Base-by-base conservation (phyloP, 2,888 invertebrate species). In the Drosophila mimetica region DNA sequence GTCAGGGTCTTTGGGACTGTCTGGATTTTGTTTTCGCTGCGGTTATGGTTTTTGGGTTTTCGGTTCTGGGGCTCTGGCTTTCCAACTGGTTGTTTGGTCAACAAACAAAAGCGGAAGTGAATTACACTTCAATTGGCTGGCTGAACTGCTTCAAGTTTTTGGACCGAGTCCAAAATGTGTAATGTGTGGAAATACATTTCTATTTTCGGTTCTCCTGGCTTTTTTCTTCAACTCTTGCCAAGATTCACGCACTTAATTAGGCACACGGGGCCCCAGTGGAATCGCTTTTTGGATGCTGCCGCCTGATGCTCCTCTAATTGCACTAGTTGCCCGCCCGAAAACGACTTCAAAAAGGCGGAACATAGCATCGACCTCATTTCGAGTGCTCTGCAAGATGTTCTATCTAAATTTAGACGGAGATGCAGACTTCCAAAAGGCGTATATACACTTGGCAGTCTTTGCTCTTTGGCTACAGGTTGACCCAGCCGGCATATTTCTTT, bases 211-310 rank as follows among this genome's bases (percentile, higher is more conserved):
- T 18, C 28, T 22, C 22, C 57, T 16, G 25, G 1, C n/a, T 37
- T 37, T 37, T 37, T 4, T 18, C 18, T n/a, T 42, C 28, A 55
- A 83, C 54, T 71, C 65, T 76, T 84, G 87, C 71, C 81, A 86
- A 87, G 88, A 86, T 77, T 77, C 64, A 79, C 66, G 86, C 84
- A 77, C 88, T 86, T 82, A 87, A 87, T 82, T 87, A 86, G 88
- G n/a, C n/a, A 82, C 67, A 69, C 65, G 80, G 70, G 51, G 63
- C 61, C 66, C 51, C 41, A 41, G 25, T 25, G 7, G 37, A 67
- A 78, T 66, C 80, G 74, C 7, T 39, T 60, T 61, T 51, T 54
- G 71, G 48, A 48, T 47, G 14, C 36, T 50, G 46, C 36, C n/a
- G n/a, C n/a, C n/a, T 32, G 47, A 48, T 54, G 80, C 57, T 60